Evolutionary conservation across 2,113 vertebrate genomes (phyloP), one percentile per base, ranked within the genome.

Genomic region (Hydrochoerus hydrochaeris): DNA sequence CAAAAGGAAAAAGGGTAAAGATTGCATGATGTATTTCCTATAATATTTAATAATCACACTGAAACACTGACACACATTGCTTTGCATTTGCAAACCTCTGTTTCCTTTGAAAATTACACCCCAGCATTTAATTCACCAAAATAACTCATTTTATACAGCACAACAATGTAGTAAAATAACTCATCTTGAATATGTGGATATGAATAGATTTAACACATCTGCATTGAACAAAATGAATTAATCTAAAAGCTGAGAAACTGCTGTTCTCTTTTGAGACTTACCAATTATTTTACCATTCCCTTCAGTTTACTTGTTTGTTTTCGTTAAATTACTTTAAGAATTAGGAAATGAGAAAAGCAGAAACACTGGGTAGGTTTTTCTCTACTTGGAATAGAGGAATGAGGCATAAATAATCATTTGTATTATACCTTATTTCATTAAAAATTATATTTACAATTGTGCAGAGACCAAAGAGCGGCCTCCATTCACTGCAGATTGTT

Each of bases 31-130:
- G 90, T 71, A 90, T 97, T 98, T 98, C 95, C 97, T 94, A 82
- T 97, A 97, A 97, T 96, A 96, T 98, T 98, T 98, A 98, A 98
- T 98, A 98, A 98, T 98, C 94, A 92, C 96, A 67, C 83, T 96
- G 98, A 97, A 98, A 98, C 96, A 97, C 95, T 97, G 97, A 96
- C 96, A 96, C 96, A 97, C 97, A 97, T 95, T 91, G 97, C 54
- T 75, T 90, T 60, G 85, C 98, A 63, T 97, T 98, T 98, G 97
- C 93, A 98, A 98, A 98, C 97, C 97, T 98, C 95, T 96, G 96
- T 97, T 98, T 98, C 97, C 96, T 98, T 95, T 91, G 95, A 97
- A 98, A 98, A 98, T 98, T 98, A 97, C 94, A 98, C 97, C 95
- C 97, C 91, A 77, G 90, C 93, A 65, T 97, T 98, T 98, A 98